phyloP scores from a whole-genome alignment of 2,113 vertebrate genomes.

The Reinhardtius hippoglossoides region DNA sequence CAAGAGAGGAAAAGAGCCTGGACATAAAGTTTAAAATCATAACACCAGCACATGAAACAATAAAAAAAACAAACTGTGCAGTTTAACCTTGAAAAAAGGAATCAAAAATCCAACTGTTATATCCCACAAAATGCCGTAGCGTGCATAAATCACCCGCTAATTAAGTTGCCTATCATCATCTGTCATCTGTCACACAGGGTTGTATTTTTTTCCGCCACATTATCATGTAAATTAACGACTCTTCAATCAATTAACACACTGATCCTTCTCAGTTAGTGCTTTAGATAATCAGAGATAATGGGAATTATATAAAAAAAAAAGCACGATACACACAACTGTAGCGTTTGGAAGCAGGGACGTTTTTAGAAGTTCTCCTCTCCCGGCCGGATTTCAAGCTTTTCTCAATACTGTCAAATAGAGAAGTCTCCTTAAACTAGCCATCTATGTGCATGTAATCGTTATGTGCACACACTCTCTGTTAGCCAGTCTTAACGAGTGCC shows the following conservation, averaged over 20 bases:
- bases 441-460: constrained; percentile 3
- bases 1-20: neutral
- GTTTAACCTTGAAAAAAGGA: constrained; percentile 10
- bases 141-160: constrained; percentile 65
- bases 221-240: constrained; percentile 77
- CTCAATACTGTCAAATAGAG: constrained; percentile 19
- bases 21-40: neutral
- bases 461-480: neutral
- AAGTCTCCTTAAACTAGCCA: constrained; percentile 9
- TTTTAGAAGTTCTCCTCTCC: constrained; percentile 21
- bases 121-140: constrained; percentile 31
- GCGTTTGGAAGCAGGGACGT: constrained; percentile 36
- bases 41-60: neutral
- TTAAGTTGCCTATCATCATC: constrained; percentile 77
- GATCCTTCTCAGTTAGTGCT: constrained; percentile 73
- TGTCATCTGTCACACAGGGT: constrained; percentile 71
- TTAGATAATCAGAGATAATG: constrained; percentile 73
- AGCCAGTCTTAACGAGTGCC: no score
- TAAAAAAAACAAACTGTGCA: neutral
- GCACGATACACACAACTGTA: constrained; percentile 35
- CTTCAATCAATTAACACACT: constrained; percentile 79
- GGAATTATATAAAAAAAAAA: constrained; percentile 48
- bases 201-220: constrained; percentile 67
- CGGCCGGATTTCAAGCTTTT: constrained; percentile 14
- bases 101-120: constrained; percentile 16